A percentile compares a stretch with the other conserved stretches of the same genome.
Conservation (phyloP, 1,140 invertebrate species). For the Drosophila nigromelanica region DNA sequence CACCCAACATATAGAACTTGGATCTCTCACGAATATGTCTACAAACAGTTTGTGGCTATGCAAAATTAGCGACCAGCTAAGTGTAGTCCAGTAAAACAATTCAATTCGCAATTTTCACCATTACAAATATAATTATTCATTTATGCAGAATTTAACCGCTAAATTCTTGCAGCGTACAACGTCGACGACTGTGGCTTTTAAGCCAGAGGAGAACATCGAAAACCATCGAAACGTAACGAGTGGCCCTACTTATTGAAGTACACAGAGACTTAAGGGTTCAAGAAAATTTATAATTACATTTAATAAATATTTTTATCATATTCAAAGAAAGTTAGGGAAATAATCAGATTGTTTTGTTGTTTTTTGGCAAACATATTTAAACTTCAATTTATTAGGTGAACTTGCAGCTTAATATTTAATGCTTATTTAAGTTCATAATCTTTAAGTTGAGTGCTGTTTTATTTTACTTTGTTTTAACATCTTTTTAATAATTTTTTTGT, state of each 20-base stretch:
- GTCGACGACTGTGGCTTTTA: constrained; percentile 35
- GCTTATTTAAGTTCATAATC: no score
- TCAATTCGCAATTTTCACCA: constrained; percentile 81
- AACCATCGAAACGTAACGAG: constrained; percentile 59
- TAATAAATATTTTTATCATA: not conserved
- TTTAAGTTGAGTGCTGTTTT: no score
- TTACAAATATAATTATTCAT: constrained; percentile 78
- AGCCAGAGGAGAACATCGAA: constrained; percentile 33
- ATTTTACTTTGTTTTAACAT: no score
- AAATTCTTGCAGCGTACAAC: constrained; percentile 51
- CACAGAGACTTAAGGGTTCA: constrained; percentile 41
- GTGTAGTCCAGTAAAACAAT: constrained; percentile 66
- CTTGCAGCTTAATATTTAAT: no score
- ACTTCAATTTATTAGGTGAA: no score
- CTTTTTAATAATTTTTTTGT: no score
- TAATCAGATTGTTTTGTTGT: no score
- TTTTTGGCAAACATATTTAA: no score
- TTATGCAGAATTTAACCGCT: constrained; percentile 75
- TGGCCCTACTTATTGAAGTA: constrained; percentile 29
- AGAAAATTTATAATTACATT: constrained; percentile 5
- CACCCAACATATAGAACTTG: not conserved
- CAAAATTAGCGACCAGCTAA: constrained; percentile 43
- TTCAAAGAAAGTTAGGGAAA: no score
- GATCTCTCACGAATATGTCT: constrained; percentile 13
- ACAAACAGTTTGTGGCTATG: constrained; percentile 24